Evolutionary conservation across 2,888 invertebrate species (phyloP), one percentile per base, ranked within the genome.

Genomic region (Diploptera punctata): DNA sequence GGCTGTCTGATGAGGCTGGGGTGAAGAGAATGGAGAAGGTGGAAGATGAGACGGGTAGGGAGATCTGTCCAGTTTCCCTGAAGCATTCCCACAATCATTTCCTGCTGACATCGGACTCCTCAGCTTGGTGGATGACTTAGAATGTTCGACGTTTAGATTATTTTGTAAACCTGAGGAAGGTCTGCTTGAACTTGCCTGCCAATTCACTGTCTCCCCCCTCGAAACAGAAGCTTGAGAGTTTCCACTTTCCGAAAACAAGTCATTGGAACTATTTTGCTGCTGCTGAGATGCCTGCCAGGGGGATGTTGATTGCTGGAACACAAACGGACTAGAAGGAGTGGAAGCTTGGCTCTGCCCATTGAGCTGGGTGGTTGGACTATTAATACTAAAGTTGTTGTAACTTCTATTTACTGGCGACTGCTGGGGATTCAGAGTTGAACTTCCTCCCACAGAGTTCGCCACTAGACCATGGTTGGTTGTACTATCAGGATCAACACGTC

Each of bases 401-500:
- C 38, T 60, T 21, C 43, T 62, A 24, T 9, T 43, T 24, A 47
- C 29, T 24, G 76, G 62, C 33, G 77, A 38, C 52, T 77, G 78
- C 18, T 74, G 71, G 29, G 74, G 67, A 62, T 72, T 68, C 54
- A 70, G 57, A 54, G 54, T 67, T n/a, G 33, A 72, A 57, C 60
- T 38, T 67, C 67, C 49, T 33, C 67, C 52, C 43, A 67, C 38
- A 54, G 68, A 38, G 24, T 61, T 68, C 26, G 67, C 29, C 38
- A 49, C 65, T 3, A 65, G 61, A 13, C 57, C 54, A 16, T 67
- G 75, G 67, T 89, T 86, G 16, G 90, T 92, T 0, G 92, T 92
- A 16, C 92, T 92, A 78, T 92, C 92, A 0, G 92, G 92, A 78
- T 91, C 92, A 76, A 91, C 91, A 54, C 61, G 71, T 21, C 67